Conservation (phyloP, 2,888 invertebrate genomes). For the Cantharis flavilabris region DNA sequence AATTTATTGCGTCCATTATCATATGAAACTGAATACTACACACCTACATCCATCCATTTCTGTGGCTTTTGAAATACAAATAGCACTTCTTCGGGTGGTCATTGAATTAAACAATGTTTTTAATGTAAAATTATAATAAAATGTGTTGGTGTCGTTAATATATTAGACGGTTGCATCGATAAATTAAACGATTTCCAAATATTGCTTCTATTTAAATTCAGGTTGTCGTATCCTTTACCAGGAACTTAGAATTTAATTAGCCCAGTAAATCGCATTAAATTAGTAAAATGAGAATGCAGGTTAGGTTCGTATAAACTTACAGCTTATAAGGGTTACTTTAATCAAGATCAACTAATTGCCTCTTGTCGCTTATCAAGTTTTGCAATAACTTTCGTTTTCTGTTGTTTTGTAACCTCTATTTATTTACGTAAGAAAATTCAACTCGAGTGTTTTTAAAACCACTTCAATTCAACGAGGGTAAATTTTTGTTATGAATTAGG, state of each 20-base stretch:
- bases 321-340: neutral
- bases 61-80: neutral
- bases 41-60: neutral
- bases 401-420: neutral
- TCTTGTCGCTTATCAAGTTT: neutral
- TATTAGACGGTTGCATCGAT: neutral
- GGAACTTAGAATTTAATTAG: conserved; percentile 18
- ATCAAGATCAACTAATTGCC: neutral
- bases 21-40: neutral
- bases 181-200: neutral
- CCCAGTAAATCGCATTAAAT: conserved; percentile 16
- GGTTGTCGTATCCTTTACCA: neutral
- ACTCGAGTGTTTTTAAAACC: neutral
- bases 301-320: neutral
- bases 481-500: neutral
- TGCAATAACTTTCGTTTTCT: neutral
- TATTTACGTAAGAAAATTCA: neutral
- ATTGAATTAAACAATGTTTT: neutral
- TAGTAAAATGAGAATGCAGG: conserved; percentile 14
- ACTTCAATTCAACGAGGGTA: neutral
- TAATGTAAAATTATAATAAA: neutral
- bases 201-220: neutral
- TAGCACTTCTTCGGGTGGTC: neutral
- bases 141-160: neutral
- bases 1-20: neutral